Conservation (phyloP, 2,797 vertebrate species). For the Acanthis flammea region DNA sequence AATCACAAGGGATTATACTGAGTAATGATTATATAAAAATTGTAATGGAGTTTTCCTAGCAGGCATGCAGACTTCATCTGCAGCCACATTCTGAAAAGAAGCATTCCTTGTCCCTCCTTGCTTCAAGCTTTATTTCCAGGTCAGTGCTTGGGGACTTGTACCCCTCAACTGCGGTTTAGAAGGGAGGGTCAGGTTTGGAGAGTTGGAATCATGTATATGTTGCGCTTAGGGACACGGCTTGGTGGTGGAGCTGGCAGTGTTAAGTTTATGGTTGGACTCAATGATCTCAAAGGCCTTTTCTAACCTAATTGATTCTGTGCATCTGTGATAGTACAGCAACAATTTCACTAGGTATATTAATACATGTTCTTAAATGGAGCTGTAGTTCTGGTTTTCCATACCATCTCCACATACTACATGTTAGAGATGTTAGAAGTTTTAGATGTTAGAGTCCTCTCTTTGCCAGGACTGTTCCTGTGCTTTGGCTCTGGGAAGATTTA, state of each 20-base stretch:
- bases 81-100: not conserved
- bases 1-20: slow-evolving; percentile 65
- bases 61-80: not conserved
- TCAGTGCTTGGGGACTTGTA: not conserved
- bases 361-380: not conserved
- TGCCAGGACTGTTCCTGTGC: rapidly evolving
- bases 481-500: not conserved
- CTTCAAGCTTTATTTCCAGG: rapidly evolving
- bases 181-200: not conserved
- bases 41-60: slow-evolving; percentile 22
- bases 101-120: not conserved
- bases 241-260: not conserved
- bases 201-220: not conserved
- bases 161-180: not conserved
- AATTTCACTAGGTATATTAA: not conserved
- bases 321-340: not conserved
- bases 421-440: not conserved
- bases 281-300: not conserved
- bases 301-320: not conserved
- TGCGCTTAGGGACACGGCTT: not conserved
- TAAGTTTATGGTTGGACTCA: not conserved
- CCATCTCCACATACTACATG: not conserved
- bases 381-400: not conserved
- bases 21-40: slow-evolving; percentile 64
- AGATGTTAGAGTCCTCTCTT: not conserved